Base-by-base conservation (phyloP, 2,797 vertebrate genomes). In the Sebastes paucispinis region DNA sequence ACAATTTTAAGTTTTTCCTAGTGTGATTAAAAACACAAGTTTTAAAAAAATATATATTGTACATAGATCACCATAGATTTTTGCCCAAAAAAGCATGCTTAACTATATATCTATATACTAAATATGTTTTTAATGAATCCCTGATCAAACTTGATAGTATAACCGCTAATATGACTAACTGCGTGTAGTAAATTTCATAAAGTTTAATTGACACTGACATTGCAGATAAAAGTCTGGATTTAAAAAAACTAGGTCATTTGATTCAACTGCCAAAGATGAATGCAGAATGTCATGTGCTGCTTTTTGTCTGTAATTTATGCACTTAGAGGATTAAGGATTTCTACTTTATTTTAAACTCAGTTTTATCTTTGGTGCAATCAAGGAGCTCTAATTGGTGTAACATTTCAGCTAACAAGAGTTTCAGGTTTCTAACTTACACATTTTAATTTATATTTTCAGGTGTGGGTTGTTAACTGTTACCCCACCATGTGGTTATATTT, bases 401-500 rank as follows among this genome's bases (percentile, higher is more conserved):
- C 7, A 29, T 54, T 52, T 69, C 18, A 57, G n/a, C 7, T 27
- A 27, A 67, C 14, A 25, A 32, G 18, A 73, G 24, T 77, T 72
- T 68, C 16, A 34, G 34, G 22, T 5, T 36, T 54, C 68, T 36
- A 31, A 27, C 12, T 69, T 50, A 43, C n/a, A 63, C 16, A 29
- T 65, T 59, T 85, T 16, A 60, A 52, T 73, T 80, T 73, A 54
- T 24, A 79, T 75, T 75, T 76, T 81, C 54, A 72, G 39, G 63
- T 64, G 78, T 71, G 64, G 80, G 70, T 39, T 79, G 57, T 58
- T 74, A 47, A 67, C 64, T 73, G 54, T 73, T 80, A 43, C 64
- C 36, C 74, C 27, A 32, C 62, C n/a, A 7, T 83, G 77, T 85
- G 80, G 78, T 82, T 75, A 22, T 69, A 60, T 82, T 70, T 84